Evolutionary conservation across 2,113 vertebrate genomes (phyloP), one percentile per base, ranked within the genome.

Genomic region (Lepisosteus oculatus): DNA sequence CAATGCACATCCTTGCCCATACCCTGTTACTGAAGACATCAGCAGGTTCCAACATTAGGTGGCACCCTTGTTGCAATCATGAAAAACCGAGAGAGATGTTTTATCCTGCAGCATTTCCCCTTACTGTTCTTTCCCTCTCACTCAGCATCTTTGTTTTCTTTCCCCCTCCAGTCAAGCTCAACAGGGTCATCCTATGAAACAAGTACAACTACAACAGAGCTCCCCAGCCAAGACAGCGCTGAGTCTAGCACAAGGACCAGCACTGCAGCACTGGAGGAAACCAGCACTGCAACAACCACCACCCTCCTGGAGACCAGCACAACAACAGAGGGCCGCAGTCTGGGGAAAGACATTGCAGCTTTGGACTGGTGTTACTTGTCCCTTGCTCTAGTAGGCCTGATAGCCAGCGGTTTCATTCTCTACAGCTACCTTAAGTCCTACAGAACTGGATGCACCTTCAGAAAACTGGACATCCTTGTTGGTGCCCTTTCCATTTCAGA

Each of bases 311-410:
- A 0, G 9, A 9, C 55, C 55, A 47, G 3, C 73, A 42, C 13
- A 29, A 9, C 47, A 51, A 51, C 47, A 51, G 47, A 61, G 14
- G 6, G 41, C 0, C 17, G 55, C 11, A 13, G 0, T 12, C 11
- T 41, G 29, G 29, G 84, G 29, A 29, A 84, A 0, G 0, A 72
- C 47, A 94, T 90, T 0, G 71, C 77, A 1, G 85, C 84, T 0
- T 87, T 90, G 11, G 85, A 88, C 78, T 91, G 90, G 0, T 51
- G 78, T 29, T 93, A 93, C 59, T 84, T 75, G 2, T 43, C 92
- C n/a, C 82, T 90, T 7, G 84, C 89, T 0, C 82, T 74, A 0
- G 42, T 76, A 8, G 92, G 93, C 45, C 76, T 95, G 55, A n/a
- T 76, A 1, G 77, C 87, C 0, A 89, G 86, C 42, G 77, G 88